Evolutionary conservation across 2,888 invertebrate genomes (phyloP).

Genomic region (Himalopsyche japonica): DNA sequence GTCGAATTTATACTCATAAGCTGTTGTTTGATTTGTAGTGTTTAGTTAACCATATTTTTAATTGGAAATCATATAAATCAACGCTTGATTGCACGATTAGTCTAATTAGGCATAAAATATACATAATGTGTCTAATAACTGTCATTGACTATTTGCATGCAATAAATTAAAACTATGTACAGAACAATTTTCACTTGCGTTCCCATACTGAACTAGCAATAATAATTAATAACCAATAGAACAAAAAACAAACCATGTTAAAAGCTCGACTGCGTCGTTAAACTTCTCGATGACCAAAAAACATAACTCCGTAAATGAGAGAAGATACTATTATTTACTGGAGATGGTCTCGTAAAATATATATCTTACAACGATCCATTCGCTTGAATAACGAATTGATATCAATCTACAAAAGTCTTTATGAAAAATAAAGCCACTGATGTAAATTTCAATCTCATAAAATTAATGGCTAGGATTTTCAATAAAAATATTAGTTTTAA

Average conservation of each 20-base stretch:
- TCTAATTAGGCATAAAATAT: neutral
- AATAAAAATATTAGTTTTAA: too few relatives aligned
- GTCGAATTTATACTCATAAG: neutral
- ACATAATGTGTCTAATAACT: neutral
- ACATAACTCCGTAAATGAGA: conserved; percentile 34
- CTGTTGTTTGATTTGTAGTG: neutral
- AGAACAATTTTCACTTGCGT: neutral
- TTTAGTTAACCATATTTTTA: neutral
- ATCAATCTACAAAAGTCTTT: too few relatives aligned
- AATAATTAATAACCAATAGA: neutral
- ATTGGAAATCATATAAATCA: neutral
- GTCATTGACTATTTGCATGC: neutral
- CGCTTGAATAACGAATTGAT: neutral
- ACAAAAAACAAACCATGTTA: neutral
- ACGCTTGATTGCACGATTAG: neutral
- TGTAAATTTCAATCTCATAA: too few relatives aligned
- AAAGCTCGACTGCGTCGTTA: conserved; percentile 11
- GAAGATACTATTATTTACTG: conserved; percentile 32
- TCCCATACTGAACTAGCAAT: neutral
- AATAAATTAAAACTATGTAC: neutral
- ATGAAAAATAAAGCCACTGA: too few relatives aligned
- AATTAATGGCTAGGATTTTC: too few relatives aligned
- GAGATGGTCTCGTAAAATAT: neutral
- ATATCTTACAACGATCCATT: neutral
- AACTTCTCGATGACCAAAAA: conserved; percentile 20